Evolutionary conservation across 2,888 invertebrate genomes (phyloP), one percentile per base, ranked within the genome.

Genomic region (Eugnorisma glareosa): DNA sequence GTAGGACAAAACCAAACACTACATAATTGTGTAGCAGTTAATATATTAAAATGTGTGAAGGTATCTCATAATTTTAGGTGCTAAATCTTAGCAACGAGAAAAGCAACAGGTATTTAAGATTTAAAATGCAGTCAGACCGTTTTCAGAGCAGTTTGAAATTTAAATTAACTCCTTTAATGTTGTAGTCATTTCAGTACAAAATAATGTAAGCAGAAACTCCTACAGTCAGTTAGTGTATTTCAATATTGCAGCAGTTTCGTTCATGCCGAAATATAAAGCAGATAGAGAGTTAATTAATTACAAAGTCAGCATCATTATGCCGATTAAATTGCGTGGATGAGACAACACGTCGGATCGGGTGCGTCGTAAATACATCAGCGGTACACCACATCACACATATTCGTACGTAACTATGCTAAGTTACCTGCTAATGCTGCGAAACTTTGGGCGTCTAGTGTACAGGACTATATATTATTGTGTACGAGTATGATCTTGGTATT

Each of bases 341-440:
- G 90, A 89, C 90, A 90, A 90, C 90, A 90, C 91, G 93, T 93
- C 92, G 89, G 82, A 88, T 87, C 81, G 89, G 85, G 85, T 88
- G 85, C 82, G 88, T 93, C 94, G 93, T 94, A 95, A 94, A 95
- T 94, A 94, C 91, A 92, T 94, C 94, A 95, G 92, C 75, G 92
- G 94, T 90, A 86, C 85, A 90, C 93, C 93, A 84, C 93, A 88
- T 78, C 88, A 75, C 69, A 77, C 83, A 73, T 82, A 80, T 84
- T 80, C 73, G 66, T 73, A 81, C 81, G 66, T 80, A 73, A 77
- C 80, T 81, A 73, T 67, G 61, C 73, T 79, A 75, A 83, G 76
- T 75, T 82, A 64, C 67, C 63, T 78, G 75, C 73, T 85, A 77
- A 82, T 80, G 63, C 68, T 75, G 73, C 68, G 66, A 83, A 84